Conservation (phyloP, 2,888 invertebrate genomes). For the Hybos culiciformis region DNA sequence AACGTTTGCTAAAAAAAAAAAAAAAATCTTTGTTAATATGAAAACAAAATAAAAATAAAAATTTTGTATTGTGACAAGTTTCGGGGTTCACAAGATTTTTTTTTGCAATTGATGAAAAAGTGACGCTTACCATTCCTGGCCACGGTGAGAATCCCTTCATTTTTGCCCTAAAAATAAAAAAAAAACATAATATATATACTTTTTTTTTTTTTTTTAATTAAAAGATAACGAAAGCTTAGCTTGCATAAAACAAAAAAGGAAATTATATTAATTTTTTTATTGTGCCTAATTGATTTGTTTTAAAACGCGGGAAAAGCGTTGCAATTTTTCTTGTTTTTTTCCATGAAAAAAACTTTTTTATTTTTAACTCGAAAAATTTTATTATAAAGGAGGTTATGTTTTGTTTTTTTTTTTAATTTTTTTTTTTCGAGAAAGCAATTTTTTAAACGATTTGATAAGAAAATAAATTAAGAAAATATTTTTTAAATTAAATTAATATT, state of each 20-base stretch:
- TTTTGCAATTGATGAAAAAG: constrained; percentile 21
- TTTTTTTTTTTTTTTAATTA: background rate
- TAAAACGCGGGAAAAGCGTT: background rate
- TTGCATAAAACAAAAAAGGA: background rate
- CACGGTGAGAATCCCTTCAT: constrained; percentile 96
- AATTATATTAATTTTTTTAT: background rate
- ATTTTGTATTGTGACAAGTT: too few species aligned
- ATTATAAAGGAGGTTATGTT: too few species aligned
- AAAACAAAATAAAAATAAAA: constrained; percentile 2
- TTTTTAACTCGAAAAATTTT: too few species aligned
- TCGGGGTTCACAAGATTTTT: too few species aligned
- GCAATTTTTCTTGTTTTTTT: too few species aligned
- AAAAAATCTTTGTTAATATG: constrained; percentile 9
- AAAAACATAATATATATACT: background rate
- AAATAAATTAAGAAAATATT: background rate
- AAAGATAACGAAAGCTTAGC: background rate
- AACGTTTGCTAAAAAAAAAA: constrained; percentile 1
- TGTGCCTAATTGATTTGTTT: background rate
- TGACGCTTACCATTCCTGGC: constrained; percentile 84
- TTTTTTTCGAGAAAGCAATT: too few species aligned
- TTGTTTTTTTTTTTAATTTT: too few species aligned
- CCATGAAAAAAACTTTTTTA: too few species aligned
- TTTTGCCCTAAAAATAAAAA: constrained; percentile 68
- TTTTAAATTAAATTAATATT: background rate
- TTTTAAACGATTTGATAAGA: too few species aligned